Base-by-base conservation (phyloP, 2,113 vertebrate genomes). In the Rhinogobius similis region DNA sequence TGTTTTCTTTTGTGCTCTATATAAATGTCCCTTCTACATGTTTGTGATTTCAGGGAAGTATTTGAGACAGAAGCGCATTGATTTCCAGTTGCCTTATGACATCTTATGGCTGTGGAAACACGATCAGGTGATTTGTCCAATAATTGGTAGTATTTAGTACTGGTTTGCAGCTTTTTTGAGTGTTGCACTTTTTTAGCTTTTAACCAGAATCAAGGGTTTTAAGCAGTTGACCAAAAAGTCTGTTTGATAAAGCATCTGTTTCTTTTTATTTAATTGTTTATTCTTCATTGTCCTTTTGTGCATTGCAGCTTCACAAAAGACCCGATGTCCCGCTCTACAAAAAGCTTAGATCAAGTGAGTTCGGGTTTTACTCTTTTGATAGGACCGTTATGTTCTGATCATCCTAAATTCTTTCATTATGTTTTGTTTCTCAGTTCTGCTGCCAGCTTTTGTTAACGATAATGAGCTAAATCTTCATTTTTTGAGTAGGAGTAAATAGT, bases 81-180 rank as follows among this genome's bases (percentile, higher is more conserved):
- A 99, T 90, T 99, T 99, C 92, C 98, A 99, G 93, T 93, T 99
- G 92, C 97, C 98, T 77, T 99, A 99, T 13, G 98, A 99, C 91
- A 98, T 99, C 92, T 92, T 99, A 78, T 99, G 98, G 98, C 96
- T 99, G 89, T 99, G 98, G 98, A 98, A 99, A 93, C 98, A 99
- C 62, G 98, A 99, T 91, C 98, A 98, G 98, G 98, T 99, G 82
- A 85, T 82, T 29, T 61, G 58, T 61, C 29, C 24, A 63, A 24
- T 88, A 63, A 73, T 46, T 26, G 55, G 52, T 64, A 63, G 36
- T n/a, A n/a, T n/a, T n/a, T n/a, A n/a, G n/a, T n/a, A n/a, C n/a
- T n/a, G n/a, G n/a, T n/a, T n/a, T n/a, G n/a, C n/a, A n/a, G n/a
- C n/a, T n/a, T n/a, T n/a, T n/a, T n/a, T 36, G 50, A 48, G 29